Conservation (phyloP, 2,888 invertebrate species). For the Tinea semifulvella region DNA sequence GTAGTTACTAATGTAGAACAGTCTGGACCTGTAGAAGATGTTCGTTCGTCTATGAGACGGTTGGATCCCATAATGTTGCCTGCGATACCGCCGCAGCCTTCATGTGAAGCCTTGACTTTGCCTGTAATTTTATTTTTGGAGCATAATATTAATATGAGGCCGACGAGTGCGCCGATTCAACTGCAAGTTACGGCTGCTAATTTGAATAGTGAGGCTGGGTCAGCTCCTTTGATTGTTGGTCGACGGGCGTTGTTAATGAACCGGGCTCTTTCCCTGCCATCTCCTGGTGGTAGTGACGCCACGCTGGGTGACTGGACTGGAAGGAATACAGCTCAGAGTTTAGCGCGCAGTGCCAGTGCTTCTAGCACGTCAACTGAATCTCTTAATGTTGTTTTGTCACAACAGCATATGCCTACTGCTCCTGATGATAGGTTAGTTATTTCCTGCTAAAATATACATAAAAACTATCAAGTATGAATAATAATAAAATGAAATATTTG, state of each 20-base stretch:
- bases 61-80: constrained; percentile 55
- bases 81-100: constrained; percentile 36
- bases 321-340: constrained; percentile 42
- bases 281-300: constrained; percentile 51
- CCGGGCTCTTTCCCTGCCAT: constrained; percentile 48
- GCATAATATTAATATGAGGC: constrained; percentile 53
- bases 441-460: too few relatives aligned
- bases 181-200: constrained; percentile 56
- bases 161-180: constrained; percentile 57
- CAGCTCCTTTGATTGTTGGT: constrained; percentile 53
- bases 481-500: too few relatives aligned
- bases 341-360: constrained; percentile 33
- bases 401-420: constrained; percentile 32
- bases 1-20: constrained; percentile 29
- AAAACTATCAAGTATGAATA: too few relatives aligned
- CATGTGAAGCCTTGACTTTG: constrained; percentile 47
- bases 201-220: constrained; percentile 46
- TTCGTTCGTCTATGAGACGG: constrained; percentile 54
- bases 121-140: constrained; percentile 58
- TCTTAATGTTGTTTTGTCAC: constrained; percentile 32
- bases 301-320: constrained; percentile 50
- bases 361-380: constrained; percentile 55
- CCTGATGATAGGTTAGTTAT: constrained; percentile 51
- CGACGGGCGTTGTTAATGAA: constrained; percentile 54
- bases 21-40: constrained; percentile 38